Base-by-base conservation (phyloP, 1,140 invertebrate species). In the Listronotus bonariensis region DNA sequence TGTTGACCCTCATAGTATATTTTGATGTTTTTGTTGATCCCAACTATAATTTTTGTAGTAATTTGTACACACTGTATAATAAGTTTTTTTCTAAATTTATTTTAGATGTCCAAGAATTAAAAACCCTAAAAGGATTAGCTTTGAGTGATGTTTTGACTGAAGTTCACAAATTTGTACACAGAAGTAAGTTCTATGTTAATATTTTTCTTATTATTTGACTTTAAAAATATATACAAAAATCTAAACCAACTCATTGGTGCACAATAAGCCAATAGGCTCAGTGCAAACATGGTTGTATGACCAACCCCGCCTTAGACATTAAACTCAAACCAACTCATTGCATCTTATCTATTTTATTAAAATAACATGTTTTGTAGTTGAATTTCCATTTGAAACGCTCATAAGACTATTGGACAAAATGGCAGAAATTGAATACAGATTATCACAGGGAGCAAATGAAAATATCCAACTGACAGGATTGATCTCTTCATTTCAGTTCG, bases 71-170 rank as follows among this genome's bases (percentile, higher is more conserved):
- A 18, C 11, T 12, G 45, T 48, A 48, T 11, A 17, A 48, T 10
- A 48, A 8, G 38, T 55, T 11, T 3, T 38, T 20, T 11, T 20
- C 3, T 41, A 11, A 18, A 38, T 4, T 17, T 11, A 32, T 60
- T 64, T 61, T 74, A 95, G 92, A 94, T 83, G 91, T 95, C 54
- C 85, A 90, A 79, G 84, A 90, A 72, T 75, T 97, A 36, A 95
- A 97, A 81, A 86, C 88, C 20, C 80, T 86, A 0, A 96, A 96
- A 83, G 95, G 95, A 9, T 81, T 97, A 43, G 94, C 96, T 1
- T 80, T 97, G 7, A 87, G 89, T 69, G 96, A 98, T 76, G 95
- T 97, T 74, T 75, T 97, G 32, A 91, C 92, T 17, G 93, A 97
- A 81, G 79, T 97, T 20, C 94, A 97, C 79, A 77, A 84, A 15